Evolutionary conservation across 2,797 vertebrate species (phyloP), one percentile per base, ranked within the genome.

Genomic region (Urocyon cinereoargenteus): DNA sequence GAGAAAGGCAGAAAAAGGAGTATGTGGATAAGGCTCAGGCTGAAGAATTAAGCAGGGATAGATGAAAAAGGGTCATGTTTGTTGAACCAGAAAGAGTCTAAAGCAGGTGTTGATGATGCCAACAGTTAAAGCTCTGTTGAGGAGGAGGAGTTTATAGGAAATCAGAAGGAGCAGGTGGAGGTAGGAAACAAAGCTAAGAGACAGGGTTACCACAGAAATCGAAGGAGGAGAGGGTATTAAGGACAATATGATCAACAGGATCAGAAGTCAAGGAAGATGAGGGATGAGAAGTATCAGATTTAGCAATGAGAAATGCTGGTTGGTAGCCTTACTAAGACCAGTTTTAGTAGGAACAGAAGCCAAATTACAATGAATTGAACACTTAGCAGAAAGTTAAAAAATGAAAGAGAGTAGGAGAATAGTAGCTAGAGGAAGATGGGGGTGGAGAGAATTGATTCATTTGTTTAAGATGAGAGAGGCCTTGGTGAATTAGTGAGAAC

Each of bases 271-370:
- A 72, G 64, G 16, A 85, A 79, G 11, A 51, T 73, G 55, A 93
- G 31, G 16, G 82, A 26, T 51, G 8, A 90, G 45, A 86, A 21
- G 16, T 22, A 0, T 59, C 15, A 16, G 81, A 79, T 84, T 90
- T 84, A 86, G 55, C 49, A 55, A n/a, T 55, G 57, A 83, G 61
- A 66, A 96, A 28, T 90, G 51, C 36, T 57, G 9, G n/a, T 34
- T 16, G 6, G 34, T 51, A 53, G 45, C 68, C 6, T 82, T 87
- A 45, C 12, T 86, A 90, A 92, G 28, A 84, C 31, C 40, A 45
- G 6, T 28, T 92, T 92, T 86, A 57, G 49, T 77, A 87, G 64
- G 90, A 87, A 40, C 55, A 95, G 36, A 96, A 92, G 24, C 9
- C n/a, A 94, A 11, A 19, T 88, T 68, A 36, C 15, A 82, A n/a